phyloP scores from a whole-genome alignment of 2,888 invertebrate species.

The Acanthopleura granulata region DNA sequence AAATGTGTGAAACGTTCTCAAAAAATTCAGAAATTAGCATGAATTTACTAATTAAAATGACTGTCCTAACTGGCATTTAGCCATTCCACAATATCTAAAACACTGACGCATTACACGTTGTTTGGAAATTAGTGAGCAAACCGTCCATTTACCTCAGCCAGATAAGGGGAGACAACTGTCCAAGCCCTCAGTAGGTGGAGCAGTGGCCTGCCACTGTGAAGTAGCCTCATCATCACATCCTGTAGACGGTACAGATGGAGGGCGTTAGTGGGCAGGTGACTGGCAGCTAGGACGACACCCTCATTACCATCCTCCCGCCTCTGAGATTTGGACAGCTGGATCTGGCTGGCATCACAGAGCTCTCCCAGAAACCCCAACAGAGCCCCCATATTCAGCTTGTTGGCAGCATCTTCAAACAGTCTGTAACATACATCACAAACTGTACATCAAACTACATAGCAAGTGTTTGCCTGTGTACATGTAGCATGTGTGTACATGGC shows the following conservation, averaged over 20 bases:
- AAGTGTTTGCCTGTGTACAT: no score
- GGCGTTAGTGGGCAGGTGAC: slow-evolving; percentile 57
- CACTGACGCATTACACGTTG: no score
- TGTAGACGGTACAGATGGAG: slow-evolving; percentile 84
- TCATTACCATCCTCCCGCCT: slow-evolving; percentile 37
- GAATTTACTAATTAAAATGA: no score
- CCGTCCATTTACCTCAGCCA: slow-evolving; percentile 83
- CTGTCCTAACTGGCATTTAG: no score
- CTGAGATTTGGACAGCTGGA: slow-evolving; percentile 75
- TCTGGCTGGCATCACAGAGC: slow-evolving; percentile 87
- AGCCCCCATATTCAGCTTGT: slow-evolving; percentile 87
- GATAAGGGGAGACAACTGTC: slow-evolving; percentile 92
- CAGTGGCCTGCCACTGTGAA: slow-evolving; percentile 87
- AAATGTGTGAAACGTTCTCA: no score
- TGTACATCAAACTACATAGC: no score
- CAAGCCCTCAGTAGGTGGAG: slow-evolving; percentile 92
- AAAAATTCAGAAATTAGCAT: no score
- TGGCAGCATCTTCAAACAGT: slow-evolving; percentile 89
- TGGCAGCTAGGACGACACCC: slow-evolving; percentile 31
- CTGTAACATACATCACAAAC: slow-evolving; percentile 66
- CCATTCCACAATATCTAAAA: no score
- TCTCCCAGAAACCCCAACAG: slow-evolving; percentile 85
- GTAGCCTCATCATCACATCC: slow-evolving; percentile 88
- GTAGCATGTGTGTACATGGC: no score
- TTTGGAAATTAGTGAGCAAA: no score